A percentile compares a stretch with the other conserved stretches of the same genome.
Evolutionary conservation across 37 sponge, comb jelly and placozoan genomes (phyloP).

Genomic region (Halichondria panicea): DNA sequence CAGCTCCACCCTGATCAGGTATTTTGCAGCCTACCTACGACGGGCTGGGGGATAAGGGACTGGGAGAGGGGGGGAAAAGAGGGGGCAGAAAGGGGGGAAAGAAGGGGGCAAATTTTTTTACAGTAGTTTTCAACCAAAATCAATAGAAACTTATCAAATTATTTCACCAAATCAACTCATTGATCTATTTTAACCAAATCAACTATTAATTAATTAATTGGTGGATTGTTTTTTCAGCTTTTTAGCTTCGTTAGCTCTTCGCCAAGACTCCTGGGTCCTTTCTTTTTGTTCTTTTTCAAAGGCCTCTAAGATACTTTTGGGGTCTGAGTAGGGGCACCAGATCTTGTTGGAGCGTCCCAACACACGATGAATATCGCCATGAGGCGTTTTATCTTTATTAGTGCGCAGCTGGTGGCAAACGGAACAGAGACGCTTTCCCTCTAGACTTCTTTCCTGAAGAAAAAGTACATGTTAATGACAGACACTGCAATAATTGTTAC

Average conservation of each 20-base stretch:
- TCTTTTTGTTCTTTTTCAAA: conserved; percentile 48
- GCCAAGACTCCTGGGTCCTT: conserved; percentile 25
- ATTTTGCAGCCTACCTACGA: too few relatives aligned
- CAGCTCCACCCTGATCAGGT: too few relatives aligned
- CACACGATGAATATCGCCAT: conserved; percentile 48
- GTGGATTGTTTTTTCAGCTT: conserved; percentile 36
- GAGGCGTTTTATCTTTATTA: conserved; percentile 41
- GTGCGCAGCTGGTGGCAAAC: conserved; percentile 39
- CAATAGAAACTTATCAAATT: too few relatives aligned
- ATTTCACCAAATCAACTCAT: too few relatives aligned
- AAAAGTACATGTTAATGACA: background rate
- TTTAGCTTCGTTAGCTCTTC: conserved; percentile 43
- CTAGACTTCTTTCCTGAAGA: conserved; percentile 38
- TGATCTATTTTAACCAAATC: too few relatives aligned
- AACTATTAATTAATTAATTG: too few relatives aligned
- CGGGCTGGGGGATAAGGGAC: too few relatives aligned
- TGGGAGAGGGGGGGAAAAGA: too few relatives aligned
- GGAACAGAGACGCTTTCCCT: conserved; percentile 45
- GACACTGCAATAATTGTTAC: conserved; percentile 26
- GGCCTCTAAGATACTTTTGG: conserved; percentile 9
- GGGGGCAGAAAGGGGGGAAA: too few relatives aligned
- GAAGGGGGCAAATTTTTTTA: too few relatives aligned
- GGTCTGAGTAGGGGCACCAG: conserved; percentile 57
- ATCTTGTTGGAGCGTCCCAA: conserved; percentile 52
- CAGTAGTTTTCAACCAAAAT: too few relatives aligned